Conservation (phyloP, 1,140 invertebrate species). For the Orchesella cincta region DNA sequence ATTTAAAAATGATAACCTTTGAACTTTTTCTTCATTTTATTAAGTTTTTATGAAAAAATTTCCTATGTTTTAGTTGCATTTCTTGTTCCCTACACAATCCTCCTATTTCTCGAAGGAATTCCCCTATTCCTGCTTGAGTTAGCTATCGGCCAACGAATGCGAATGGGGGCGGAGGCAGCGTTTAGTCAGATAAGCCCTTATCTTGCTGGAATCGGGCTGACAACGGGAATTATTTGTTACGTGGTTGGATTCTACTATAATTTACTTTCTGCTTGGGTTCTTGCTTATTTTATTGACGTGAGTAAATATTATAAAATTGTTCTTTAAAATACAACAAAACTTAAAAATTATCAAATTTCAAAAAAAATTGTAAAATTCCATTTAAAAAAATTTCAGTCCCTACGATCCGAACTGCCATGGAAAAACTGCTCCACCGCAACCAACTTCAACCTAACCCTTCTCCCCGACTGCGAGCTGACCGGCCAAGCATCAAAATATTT, state of each 20-base stretch:
- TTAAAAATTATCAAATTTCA: no score
- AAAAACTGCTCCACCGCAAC: neutral
- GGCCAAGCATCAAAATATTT: conserved; percentile 86
- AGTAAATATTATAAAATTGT: no score
- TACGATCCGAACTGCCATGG: conserved; percentile 1
- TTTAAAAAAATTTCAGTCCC: conserved; percentile 58
- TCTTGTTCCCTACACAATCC: conserved; percentile 60
- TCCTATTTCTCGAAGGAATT: conserved; percentile 59
- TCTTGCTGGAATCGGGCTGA: conserved; percentile 59
- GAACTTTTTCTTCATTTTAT: no score
- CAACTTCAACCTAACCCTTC: neutral
- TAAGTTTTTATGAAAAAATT: no score
- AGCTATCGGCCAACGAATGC: conserved; percentile 59
- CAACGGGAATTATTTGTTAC: conserved; percentile 77
- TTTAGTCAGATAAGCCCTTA: conserved; percentile 60
- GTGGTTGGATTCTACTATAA: conserved; percentile 97
- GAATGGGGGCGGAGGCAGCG: conserved; percentile 61
- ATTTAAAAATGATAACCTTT: no score
- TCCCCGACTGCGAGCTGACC: conserved; percentile 53
- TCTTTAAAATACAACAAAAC: no score
- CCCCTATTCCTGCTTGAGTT: conserved; percentile 60
- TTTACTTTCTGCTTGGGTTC: conserved; percentile 91
- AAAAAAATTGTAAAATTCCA: no score
- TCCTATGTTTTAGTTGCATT: conserved; percentile 58
- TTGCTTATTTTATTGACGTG: conserved; percentile 84